Evolutionary conservation across 1,140 invertebrate species (phyloP), one percentile per base, ranked within the genome.

Genomic region (Hypothenemus hampei): DNA sequence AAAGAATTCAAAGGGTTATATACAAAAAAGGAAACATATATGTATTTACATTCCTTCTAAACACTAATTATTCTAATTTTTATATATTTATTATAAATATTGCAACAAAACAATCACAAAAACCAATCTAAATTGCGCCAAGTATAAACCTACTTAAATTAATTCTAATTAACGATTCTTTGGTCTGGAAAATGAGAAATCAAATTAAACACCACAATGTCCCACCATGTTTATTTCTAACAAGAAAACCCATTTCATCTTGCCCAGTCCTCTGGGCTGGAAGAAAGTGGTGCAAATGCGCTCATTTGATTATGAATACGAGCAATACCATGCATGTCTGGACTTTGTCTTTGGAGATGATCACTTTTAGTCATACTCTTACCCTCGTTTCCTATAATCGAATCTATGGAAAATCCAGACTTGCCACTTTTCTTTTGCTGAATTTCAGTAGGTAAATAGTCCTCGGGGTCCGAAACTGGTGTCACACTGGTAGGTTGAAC

Each of bases 401-500:
- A 69, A 47, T 71, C 69, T 29, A 71, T 71, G 4, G 67, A 65
- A 53, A 71, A 71, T 0, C 67, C 68, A 47, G 63, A 65, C 45
- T 66, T 67, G n/a, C 45, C 46, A 50, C 70, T 71, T 45, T 70
- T 69, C 4, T 49, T 49, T 6, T 36, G 8, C n/a, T 37, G 52
- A 13, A 68, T 62, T 7, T 69, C 67, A 18, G 62, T 66, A 7
- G 53, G 29, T 7, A 62, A 16, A 23, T 63, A 62, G 18, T 71
- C 68, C 29, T 66, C 65, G 5, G 57, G 57, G 48, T 71, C 69
- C 3, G 67, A 65, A 15, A 61, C 53, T 19, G 63, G 53, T 4
- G 63, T 59, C n/a, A 63, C 41, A 22, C 43, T 71, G 61, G 66
- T 68, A 7, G 75, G 73, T 37, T 76, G 70, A 15, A 78, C 68